Evolutionary conservation across 2,113 vertebrate genomes (phyloP).

Genomic region (Pholis gunnellus): DNA sequence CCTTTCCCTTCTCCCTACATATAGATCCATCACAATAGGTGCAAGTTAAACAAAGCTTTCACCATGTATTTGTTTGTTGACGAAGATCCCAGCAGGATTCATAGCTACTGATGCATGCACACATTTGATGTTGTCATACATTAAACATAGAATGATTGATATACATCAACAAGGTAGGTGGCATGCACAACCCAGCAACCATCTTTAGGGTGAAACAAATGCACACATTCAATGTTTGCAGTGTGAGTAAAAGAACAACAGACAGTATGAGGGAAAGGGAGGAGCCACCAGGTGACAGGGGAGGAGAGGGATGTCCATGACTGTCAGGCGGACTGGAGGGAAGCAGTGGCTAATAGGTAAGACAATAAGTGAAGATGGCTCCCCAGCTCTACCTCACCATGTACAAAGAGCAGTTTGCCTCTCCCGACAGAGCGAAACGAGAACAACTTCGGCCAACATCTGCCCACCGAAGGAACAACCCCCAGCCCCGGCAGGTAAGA

Average conservation of each 20-base stretch:
- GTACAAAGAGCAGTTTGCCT: constrained; percentile 80
- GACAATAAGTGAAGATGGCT: constrained; percentile 57
- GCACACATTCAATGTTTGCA: not conserved
- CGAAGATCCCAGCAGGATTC: not conserved
- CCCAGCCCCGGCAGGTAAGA: constrained; percentile 83
- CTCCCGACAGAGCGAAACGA: constrained; percentile 54
- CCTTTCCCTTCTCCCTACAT: constrained; percentile 16
- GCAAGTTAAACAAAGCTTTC: constrained; percentile 20
- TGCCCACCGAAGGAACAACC: constrained; percentile 83
- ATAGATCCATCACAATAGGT: constrained; percentile 41
- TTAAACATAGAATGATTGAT: not conserved
- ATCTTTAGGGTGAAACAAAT: not conserved
- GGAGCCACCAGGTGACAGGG: constrained; percentile 62
- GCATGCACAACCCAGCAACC: not conserved
- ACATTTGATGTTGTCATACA: not conserved
- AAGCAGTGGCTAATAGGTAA: constrained; percentile 30
- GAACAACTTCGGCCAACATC: constrained; percentile 78
- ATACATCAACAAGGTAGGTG: not conserved
- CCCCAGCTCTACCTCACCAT: constrained; percentile 75
- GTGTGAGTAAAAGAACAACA: not conserved
- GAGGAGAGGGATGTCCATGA: constrained; percentile 46
- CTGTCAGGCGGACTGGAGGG: constrained; percentile 27
- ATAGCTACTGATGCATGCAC: not conserved
- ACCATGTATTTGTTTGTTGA: not conserved
- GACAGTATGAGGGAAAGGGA: constrained; percentile 44